Conservation (phyloP, 2,797 vertebrate genomes). For the Galaxias olidus region DNA sequence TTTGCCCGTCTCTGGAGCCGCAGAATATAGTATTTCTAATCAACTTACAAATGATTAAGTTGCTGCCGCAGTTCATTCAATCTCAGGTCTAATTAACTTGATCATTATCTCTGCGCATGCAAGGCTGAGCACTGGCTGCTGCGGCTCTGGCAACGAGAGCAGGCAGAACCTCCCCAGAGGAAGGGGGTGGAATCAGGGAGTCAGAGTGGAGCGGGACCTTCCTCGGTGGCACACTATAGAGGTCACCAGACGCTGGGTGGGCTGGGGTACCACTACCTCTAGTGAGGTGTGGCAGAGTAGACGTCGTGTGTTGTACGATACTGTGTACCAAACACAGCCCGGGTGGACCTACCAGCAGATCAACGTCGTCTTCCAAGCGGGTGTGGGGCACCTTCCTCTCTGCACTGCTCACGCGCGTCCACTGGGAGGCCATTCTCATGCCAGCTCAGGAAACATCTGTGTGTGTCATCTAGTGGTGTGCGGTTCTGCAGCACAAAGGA, state of each 20-base stretch:
- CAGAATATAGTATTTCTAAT: conserved; percentile 81
- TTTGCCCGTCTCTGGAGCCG: conserved; percentile 70
- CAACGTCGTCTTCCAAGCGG: conserved; percentile 76
- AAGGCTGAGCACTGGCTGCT: conserved; percentile 79
- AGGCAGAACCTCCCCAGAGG: conserved; percentile 66
- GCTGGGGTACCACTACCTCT: conserved; percentile 24
- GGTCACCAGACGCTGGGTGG: conserved; percentile 31
- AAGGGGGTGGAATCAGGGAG: conserved; percentile 45
- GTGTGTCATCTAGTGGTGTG: conserved; percentile 67
- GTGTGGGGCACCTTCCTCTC: conserved; percentile 80
- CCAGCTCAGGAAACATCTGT: conserved; percentile 56
- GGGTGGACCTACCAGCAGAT: conserved; percentile 76
- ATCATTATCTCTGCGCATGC: conserved; percentile 82
- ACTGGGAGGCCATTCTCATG: conserved; percentile 67
- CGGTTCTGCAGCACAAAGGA: conserved; percentile 9
- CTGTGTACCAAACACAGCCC: background rate
- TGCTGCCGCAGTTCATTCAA: conserved; percentile 80
- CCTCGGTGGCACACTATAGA: conserved; percentile 45
- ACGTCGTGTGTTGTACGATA: conserved; percentile 10
- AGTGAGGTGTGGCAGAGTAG: background rate
- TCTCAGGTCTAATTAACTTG: conserved; percentile 84
- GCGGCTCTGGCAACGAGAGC: conserved; percentile 71
- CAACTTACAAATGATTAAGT: conserved; percentile 85
- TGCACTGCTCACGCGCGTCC: conserved; percentile 54
- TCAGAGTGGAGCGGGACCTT: conserved; percentile 57